A percentile compares a stretch with the other conserved stretches of the same genome.
These are phyloP conservation scores for Patella ulyssiponensis DNA, from an alignment of 2,888 invertebrate species.

Conservation along the genomic window DNA sequence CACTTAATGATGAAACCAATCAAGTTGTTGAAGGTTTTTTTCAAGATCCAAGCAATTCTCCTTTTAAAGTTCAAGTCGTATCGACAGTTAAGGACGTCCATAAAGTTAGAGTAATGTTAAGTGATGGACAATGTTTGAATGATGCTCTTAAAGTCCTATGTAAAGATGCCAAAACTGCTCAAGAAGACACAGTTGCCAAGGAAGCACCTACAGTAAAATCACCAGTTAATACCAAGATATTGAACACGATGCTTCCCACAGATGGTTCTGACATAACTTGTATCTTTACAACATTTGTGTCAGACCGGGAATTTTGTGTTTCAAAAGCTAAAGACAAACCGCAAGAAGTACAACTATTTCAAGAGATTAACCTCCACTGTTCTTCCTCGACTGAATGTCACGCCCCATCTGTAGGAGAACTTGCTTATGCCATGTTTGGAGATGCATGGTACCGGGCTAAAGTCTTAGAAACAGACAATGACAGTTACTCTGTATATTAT, in stretches of 20 bases:
- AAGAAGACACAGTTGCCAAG: too few species aligned
- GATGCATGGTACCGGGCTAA: slow-evolving; percentile 54
- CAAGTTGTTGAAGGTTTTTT: not conserved
- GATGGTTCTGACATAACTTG: not conserved
- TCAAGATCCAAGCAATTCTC: not conserved
- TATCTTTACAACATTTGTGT: not conserved
- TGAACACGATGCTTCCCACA: not conserved
- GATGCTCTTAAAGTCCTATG: not conserved
- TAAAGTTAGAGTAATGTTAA: slow-evolving; percentile 23
- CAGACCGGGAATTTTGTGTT: not conserved
- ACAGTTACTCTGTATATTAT: slow-evolving; percentile 45
- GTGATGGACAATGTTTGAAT: slow-evolving; percentile 19
- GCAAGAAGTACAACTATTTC: not conserved
- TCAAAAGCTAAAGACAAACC: not conserved
- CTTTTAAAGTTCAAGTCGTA: slow-evolving; percentile 28
- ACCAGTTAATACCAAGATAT: too few species aligned
- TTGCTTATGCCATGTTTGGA: slow-evolving; percentile 45
- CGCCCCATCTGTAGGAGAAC: slow-evolving; percentile 36
- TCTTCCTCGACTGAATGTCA: not conserved
- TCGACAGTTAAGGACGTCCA: slow-evolving; percentile 24
- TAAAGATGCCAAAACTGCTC: too few species aligned
- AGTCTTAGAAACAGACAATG: slow-evolving; percentile 36
- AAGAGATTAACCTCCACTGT: not conserved
- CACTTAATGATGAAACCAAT: not conserved
- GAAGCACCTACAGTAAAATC: too few species aligned